Evolutionary conservation across 2,113 vertebrate species (phyloP), one percentile per base, ranked within the genome.

Genomic region (Cinclus cinclus): DNA sequence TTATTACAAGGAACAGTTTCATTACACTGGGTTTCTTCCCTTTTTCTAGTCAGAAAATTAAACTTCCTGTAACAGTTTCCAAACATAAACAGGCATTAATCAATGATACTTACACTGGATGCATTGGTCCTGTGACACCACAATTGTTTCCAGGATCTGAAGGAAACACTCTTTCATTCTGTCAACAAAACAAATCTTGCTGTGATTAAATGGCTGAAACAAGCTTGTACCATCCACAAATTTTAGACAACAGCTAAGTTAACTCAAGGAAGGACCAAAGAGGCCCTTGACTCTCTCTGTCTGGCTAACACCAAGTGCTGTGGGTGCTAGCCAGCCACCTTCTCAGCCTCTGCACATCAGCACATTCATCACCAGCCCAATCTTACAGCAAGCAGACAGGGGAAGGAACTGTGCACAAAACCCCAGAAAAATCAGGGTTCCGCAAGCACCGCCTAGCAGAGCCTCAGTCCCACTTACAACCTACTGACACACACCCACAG

Each of bases 41-140:
- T 25, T 90, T 77, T 87, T 49, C 41, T 16, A 76, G 46, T 41
- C 37, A 84, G 42, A 85, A 92, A 83, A 64, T 37, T 39, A 77
- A 80, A 31, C 18, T 80, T 83, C 35, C 33, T 60, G 11, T 41
- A 83, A 74, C 10, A 55, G 12, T 59, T 87, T 88, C 76, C 25
- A 74, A 59, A 59, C 35, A 75, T 22, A 70, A 81, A 37, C 19
- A 68, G 6, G 3, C 9, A 83, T 80, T 52, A 50, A 69, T 53
- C 71, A 91, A 80, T 59, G 18, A 85, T 90, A 98, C 98, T 97
- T 93, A 98, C 98, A 30, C 17, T 69, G 88, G 94, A 77, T 15
- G 3, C 41, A 52, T 30, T 50, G 46, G 56, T 92, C 19, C 68
- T 30, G 37, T 7, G 11, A 69, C 59, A 37, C 39, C 22, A 71